Conservation (phyloP, 2,888 invertebrate species). For the Salticus scenicus region DNA sequence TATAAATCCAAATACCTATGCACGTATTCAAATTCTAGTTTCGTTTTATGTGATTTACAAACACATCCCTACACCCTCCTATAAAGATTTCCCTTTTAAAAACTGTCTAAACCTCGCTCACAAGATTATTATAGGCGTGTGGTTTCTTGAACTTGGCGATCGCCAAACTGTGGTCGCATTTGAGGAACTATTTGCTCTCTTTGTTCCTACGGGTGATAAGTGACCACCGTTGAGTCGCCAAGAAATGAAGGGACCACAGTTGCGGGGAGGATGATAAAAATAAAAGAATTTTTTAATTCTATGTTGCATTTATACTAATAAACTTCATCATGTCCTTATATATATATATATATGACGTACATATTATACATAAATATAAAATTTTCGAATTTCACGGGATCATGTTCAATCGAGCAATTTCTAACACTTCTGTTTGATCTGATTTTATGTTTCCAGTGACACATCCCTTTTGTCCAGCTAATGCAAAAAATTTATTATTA, state of each 20-base stretch:
- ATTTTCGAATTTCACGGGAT: conserved; percentile 42
- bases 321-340: conserved; percentile 70
- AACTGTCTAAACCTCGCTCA: conserved; percentile 52
- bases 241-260: conserved; percentile 4
- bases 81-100: neutral
- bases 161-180: conserved; percentile 58
- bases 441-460: neutral
- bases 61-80: neutral
- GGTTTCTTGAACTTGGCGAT: conserved; percentile 28
- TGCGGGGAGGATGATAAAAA: conserved; percentile 38
- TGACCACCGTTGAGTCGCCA: conserved; percentile 34
- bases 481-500: too few relatives aligned
- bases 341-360: conserved; percentile 69
- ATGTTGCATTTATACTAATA: conserved; percentile 70
- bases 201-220: conserved; percentile 71
- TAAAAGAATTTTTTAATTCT: conserved; percentile 59
- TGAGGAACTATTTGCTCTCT: conserved; percentile 66
- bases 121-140: conserved; percentile 27
- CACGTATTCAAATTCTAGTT: neutral
- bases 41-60: neutral
- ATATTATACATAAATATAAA: conserved; percentile 70
- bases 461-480: neutral
- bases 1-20: neutral
- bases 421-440: neutral
- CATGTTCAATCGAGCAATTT: conserved; percentile 33